Conservation (phyloP, 2,113 vertebrate genomes). For the Haemorhous mexicanus region DNA sequence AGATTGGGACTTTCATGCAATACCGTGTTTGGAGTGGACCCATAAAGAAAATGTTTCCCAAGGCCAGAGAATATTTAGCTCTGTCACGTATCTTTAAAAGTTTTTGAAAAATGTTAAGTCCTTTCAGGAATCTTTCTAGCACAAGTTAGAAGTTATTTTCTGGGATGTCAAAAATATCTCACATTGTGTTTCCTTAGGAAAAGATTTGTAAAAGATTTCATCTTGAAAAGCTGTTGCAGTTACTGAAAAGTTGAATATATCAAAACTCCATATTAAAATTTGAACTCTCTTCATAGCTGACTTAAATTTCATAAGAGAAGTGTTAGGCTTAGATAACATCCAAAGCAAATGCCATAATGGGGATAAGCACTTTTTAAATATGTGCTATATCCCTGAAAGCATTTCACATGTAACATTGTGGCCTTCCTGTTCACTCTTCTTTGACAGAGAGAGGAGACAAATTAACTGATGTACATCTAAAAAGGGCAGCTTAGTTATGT, state of each 20-base stretch:
- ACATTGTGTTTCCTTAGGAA: neutral
- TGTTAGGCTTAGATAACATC: neutral
- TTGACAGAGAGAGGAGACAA: neutral
- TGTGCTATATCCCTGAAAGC: neutral
- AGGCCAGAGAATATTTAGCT: neutral
- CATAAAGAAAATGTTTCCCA: neutral
- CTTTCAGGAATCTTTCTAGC: constrained; percentile 27
- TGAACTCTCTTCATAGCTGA: constrained; percentile 33
- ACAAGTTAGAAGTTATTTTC: constrained; percentile 16
- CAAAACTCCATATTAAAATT: constrained; percentile 33
- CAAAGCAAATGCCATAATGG: neutral
- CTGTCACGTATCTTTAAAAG: neutral
- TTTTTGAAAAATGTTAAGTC: neutral
- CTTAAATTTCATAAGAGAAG: neutral
- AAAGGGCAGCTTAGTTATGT: neutral
- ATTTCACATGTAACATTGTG: neutral
- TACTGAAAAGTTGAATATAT: constrained; percentile 38
- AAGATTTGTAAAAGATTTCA: constrained; percentile 21
- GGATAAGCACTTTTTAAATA: constrained; percentile 15
- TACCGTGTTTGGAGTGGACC: neutral
- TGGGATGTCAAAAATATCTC: constrained; percentile 13
- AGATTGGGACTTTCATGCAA: neutral
- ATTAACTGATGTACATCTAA: neutral
- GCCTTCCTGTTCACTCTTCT: constrained; percentile 6
- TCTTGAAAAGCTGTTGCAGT: constrained; percentile 41